These are phyloP conservation scores for Samia ricini DNA, from an alignment of 1,140 invertebrate species.

Conservation along the genomic window DNA sequence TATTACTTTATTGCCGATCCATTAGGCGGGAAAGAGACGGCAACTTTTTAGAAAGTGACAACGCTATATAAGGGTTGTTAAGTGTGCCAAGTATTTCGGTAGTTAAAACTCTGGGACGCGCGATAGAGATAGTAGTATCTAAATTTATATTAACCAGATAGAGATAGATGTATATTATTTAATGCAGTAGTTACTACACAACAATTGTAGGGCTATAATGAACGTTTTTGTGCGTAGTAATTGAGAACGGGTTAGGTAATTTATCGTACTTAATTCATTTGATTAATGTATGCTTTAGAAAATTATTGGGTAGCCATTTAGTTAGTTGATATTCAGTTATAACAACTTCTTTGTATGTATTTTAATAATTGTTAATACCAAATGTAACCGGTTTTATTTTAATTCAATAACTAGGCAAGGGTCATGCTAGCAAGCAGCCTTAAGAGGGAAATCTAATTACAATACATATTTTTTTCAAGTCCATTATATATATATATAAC, in stretches of 20 bases:
- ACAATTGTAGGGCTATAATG: slow-evolving; percentile 51
- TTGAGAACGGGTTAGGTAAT: slow-evolving; percentile 40
- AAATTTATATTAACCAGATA: background rate
- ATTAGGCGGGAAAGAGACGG: slow-evolving; percentile 58
- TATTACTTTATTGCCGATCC: slow-evolving; percentile 75
- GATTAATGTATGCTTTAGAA: slow-evolving; percentile 42
- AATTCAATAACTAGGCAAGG: background rate
- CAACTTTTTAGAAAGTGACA: slow-evolving; percentile 39
- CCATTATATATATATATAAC: no score
- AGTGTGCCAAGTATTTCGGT: slow-evolving; percentile 17
- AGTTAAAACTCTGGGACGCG: slow-evolving; percentile 5
- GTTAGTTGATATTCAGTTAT: background rate
- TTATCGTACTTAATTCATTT: slow-evolving; percentile 34
- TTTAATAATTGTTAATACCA: background rate
- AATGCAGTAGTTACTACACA: slow-evolving; percentile 35
- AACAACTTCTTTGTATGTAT: background rate
- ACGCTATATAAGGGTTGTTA: slow-evolving; percentile 68
- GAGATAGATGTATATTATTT: slow-evolving; percentile 22
- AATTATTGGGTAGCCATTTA: slow-evolving; percentile 29
- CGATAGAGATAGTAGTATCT: slow-evolving; percentile 19
- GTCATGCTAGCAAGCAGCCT: background rate
- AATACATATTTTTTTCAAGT: no score
- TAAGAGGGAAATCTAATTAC: background rate
- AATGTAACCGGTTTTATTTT: background rate
- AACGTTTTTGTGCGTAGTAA: slow-evolving; percentile 47